Percentiles rank a stretch among this genome's conserved stretches.
Conservation (phyloP, 1,140 invertebrate species). For the Drosophila subpulchrella region DNA sequence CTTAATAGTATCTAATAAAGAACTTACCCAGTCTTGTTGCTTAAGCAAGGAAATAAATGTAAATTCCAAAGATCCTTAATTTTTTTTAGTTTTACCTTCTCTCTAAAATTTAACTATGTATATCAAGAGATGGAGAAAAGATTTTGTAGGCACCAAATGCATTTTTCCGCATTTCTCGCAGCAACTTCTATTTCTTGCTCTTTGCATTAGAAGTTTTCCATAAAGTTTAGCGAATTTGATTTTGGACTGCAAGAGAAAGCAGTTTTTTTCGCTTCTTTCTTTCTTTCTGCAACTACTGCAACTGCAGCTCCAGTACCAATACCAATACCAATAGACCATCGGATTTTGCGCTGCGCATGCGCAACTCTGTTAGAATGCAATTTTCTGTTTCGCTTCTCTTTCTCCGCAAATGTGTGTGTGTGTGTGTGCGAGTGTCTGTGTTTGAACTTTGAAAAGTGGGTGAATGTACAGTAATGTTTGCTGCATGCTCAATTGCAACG, state of each 20-base stretch:
- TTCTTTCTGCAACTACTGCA: constrained; percentile 61
- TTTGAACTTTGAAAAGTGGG: constrained; percentile 84
- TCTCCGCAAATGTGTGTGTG: constrained; percentile 28
- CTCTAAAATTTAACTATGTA: background rate
- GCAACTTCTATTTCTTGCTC: constrained; percentile 29
- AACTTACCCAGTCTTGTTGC: no score
- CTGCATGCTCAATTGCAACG: constrained; percentile 78
- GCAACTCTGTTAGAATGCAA: constrained; percentile 78
- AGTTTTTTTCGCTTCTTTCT: constrained; percentile 66
- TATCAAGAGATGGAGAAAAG: background rate
- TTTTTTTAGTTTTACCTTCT: background rate
- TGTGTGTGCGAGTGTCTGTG: constrained; percentile 61
- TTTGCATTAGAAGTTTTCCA: constrained; percentile 64
- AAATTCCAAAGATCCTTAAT: background rate
- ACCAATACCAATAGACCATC: constrained; percentile 19
- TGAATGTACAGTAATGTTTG: constrained; percentile 84
- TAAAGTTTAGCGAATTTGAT: constrained; percentile 69
- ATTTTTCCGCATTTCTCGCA: constrained; percentile 12
- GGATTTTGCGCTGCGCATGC: constrained; percentile 64
- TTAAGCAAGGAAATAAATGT: no score
- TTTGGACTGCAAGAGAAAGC: constrained; percentile 79
- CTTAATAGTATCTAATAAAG: no score
- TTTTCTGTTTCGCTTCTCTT: constrained; percentile 78
- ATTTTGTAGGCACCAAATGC: background rate
- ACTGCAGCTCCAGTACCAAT: constrained; percentile 50